phyloP scores from a whole-genome alignment of 2,113 vertebrate genomes.

The Eclectus roratus region DNA sequence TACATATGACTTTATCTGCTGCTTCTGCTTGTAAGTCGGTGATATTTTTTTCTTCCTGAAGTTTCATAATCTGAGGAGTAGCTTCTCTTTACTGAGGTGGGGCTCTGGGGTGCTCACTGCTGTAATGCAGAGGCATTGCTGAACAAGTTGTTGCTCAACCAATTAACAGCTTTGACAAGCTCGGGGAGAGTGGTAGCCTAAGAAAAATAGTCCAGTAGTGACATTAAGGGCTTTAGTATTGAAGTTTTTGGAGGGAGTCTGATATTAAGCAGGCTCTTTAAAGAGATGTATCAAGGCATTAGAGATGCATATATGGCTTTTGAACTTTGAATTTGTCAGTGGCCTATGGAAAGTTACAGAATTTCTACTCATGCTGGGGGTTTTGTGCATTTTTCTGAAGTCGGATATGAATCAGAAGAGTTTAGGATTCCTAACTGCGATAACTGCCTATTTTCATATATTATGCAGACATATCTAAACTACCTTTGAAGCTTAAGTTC shows the following conservation, averaged over 20 bases:
- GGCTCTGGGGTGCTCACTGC: background rate
- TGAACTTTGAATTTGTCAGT: background rate
- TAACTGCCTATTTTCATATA: background rate
- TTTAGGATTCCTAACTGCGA: background rate
- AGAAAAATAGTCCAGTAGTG: background rate
- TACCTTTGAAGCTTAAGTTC: background rate
- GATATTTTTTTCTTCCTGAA: background rate
- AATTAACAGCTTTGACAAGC: background rate
- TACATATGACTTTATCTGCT: background rate
- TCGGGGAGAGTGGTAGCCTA: accelerated
- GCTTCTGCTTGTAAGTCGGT: background rate
- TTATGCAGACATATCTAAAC: background rate
- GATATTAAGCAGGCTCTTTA: background rate
- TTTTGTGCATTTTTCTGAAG: background rate
- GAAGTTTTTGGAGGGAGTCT: background rate
- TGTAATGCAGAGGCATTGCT: background rate
- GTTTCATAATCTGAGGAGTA: background rate
- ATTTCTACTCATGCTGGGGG: background rate
- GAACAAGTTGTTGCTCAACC: background rate
- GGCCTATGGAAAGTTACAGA: background rate
- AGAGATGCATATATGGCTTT: background rate
- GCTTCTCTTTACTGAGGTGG: background rate
- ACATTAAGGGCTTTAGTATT: background rate
- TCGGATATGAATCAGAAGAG: background rate
- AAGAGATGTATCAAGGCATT: background rate